Evolutionary conservation across 2,113 vertebrate species (phyloP).

Genomic region (Zosterops borbonicus): DNA sequence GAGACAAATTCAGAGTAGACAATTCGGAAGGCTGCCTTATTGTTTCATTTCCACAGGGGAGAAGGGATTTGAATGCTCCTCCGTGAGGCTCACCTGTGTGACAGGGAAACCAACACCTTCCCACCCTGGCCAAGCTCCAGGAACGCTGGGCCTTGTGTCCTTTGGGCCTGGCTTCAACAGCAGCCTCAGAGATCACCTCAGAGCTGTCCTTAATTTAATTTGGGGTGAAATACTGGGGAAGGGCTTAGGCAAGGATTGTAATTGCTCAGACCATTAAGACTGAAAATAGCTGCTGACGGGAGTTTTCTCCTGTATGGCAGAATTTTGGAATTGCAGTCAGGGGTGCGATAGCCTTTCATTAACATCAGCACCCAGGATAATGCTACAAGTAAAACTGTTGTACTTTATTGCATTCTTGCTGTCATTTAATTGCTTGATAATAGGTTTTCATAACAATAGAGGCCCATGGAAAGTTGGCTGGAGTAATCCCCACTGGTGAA

Average conservation of each 20-base stretch:
- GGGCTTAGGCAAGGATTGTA: neutral
- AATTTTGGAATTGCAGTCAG: constrained; percentile 19
- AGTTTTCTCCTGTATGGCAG: constrained; percentile 28
- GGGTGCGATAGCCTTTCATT: constrained; percentile 64
- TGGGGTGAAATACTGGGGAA: neutral
- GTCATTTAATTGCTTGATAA: constrained; percentile 69
- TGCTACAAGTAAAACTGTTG: constrained; percentile 48
- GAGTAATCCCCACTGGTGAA: constrained; percentile 41
- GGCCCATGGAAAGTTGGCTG: constrained; percentile 54
- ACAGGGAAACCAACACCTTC: neutral
- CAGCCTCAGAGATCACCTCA: neutral
- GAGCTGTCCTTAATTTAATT: constrained; percentile 15
- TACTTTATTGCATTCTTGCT: constrained; percentile 61
- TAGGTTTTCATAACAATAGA: constrained; percentile 60
- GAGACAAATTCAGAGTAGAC: neutral
- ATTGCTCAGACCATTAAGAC: constrained; percentile 3
- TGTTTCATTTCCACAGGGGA: neutral
- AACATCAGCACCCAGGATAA: constrained; percentile 68
- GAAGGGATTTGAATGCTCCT: neutral
- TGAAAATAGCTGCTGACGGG: constrained; percentile 42
- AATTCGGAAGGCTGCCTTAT: neutral
- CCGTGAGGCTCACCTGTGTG: neutral
- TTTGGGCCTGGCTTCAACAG: neutral
- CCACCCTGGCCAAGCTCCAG: rapidly evolving
- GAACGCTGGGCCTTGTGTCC: neutral